Conservation (phyloP, 2,888 invertebrate species). For the Hetaerina titia region DNA sequence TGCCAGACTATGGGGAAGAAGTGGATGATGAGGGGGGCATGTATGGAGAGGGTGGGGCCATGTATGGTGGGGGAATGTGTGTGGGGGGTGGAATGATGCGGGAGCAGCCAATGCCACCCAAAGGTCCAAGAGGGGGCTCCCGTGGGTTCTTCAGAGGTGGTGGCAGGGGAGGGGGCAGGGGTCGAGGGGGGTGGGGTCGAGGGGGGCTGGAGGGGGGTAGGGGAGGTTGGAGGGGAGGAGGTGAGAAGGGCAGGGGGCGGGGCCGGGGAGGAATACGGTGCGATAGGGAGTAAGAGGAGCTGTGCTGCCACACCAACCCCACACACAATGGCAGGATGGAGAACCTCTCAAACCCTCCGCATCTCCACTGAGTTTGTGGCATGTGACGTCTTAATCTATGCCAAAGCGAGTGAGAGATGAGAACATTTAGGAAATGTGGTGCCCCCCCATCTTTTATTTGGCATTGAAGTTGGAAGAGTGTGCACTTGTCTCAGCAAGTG, state of each 20-base stretch:
- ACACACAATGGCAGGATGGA: not conserved
- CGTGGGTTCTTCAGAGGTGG: not conserved
- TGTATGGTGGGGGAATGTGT: not conserved
- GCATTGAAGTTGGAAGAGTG: too few relatives aligned
- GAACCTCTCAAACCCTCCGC: not conserved
- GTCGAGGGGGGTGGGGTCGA: not conserved
- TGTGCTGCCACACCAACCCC: not conserved
- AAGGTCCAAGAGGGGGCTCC: not conserved
- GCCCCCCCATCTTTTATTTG: not conserved
- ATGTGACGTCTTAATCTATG: conserved; percentile 6
- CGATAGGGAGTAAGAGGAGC: not conserved
- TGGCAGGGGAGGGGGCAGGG: not conserved
- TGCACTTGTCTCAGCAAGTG: too few relatives aligned
- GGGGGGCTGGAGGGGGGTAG: not conserved
- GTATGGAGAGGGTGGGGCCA: not conserved
- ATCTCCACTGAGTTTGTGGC: not conserved
- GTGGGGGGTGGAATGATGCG: not conserved
- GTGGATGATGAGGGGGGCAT: not conserved
- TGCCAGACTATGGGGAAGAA: not conserved
- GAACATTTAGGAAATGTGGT: not conserved
- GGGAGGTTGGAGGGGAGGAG: not conserved
- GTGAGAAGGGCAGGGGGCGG: not conserved
- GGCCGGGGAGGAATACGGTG: not conserved
- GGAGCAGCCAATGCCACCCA: conserved; percentile 9
- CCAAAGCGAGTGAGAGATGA: conserved; percentile 10